A percentile compares a stretch with the other conserved stretches of the same genome.
These are phyloP conservation scores for Pseudomyrmex sp. DNA, from an alignment of 1,140 invertebrate genomes.

Conservation along the genomic window DNA sequence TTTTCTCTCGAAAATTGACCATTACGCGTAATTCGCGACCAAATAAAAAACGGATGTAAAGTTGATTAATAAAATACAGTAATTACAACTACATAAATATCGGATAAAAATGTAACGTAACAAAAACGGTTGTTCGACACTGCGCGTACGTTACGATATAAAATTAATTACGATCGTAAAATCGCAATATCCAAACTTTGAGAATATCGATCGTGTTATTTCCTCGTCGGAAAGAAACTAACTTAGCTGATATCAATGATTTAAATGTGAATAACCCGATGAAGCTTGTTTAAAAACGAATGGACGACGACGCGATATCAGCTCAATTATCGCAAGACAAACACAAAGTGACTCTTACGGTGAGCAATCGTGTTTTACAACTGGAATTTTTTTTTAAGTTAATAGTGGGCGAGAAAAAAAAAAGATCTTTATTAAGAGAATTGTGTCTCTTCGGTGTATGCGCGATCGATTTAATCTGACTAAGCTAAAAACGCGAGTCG, in stretches of 20 bases:
- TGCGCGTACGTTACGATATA: too few species aligned
- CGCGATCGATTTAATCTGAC: constrained; percentile 33
- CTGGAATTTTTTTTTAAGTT: not conserved
- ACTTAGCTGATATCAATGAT: too few species aligned
- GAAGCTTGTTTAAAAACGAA: constrained; percentile 1
- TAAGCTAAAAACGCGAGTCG: constrained; percentile 25
- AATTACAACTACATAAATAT: too few species aligned
- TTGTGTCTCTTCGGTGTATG: not conserved
- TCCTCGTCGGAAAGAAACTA: too few species aligned
- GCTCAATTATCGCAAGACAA: not conserved
- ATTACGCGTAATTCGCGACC: not conserved
- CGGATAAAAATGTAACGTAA: too few species aligned
- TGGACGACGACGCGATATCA: not conserved
- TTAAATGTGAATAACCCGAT: not conserved
- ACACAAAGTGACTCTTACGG: not conserved
- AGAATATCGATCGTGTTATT: too few species aligned
- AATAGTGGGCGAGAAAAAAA: not conserved
- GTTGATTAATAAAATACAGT: not conserved
- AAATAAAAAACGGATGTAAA: not conserved
- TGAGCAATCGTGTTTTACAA: not conserved
- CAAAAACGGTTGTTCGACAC: too few species aligned
- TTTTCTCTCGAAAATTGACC: not conserved
- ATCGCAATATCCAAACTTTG: too few species aligned
- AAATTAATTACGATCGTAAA: too few species aligned
- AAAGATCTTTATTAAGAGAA: not conserved